Evolutionary conservation across 1,140 invertebrate genomes (phyloP), one percentile per base, ranked within the genome.

Genomic region (Mycetomoellerius zeteki): DNA sequence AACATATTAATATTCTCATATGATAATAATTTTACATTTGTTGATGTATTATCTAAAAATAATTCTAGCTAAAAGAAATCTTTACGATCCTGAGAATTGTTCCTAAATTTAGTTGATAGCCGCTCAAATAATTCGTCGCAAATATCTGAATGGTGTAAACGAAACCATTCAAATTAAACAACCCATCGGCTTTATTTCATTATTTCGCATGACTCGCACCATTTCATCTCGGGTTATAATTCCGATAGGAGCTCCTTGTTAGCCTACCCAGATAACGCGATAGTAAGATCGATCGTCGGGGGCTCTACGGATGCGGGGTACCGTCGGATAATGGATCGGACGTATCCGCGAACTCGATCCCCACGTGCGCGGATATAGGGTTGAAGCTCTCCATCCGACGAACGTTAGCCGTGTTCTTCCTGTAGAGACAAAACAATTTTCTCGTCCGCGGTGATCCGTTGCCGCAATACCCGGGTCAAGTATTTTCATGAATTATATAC

Each of bases 341-440:
- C 50, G 27, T 54, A 67, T 75, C 64, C 69, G 67, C 54, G 75
- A 88, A 69, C 73, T 19, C 60, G 54, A 88, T 89, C 65, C 88
- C 33, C 56, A 37, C 56, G 37, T 21, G 80, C 54, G 52, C 62
- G 88, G 19, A 76, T 52, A 47, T 77, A 64, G 60, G 76, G 60
- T 89, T 64, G 85, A 80, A 81, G 69, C 58, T 76, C 67, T 69
- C 58, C 69, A 56, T 89, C 78, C 71, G 27, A 8, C 71, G 62
- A 27, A 30, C 50, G 82, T 73, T 58, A 43, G 58, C 87, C 76
- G 43, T 37, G 52, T 67, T 50, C 14, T 54, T 50, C 78, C 71
- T 65, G 10, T 27, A 21, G 87, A 77, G 71, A 75, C 88, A 69
- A 89, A 84, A 86, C 88, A 73, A 90, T 90, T 90, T 90, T 86